Conservation (phyloP, 2,888 invertebrate species). For the Panorpa germanica region DNA sequence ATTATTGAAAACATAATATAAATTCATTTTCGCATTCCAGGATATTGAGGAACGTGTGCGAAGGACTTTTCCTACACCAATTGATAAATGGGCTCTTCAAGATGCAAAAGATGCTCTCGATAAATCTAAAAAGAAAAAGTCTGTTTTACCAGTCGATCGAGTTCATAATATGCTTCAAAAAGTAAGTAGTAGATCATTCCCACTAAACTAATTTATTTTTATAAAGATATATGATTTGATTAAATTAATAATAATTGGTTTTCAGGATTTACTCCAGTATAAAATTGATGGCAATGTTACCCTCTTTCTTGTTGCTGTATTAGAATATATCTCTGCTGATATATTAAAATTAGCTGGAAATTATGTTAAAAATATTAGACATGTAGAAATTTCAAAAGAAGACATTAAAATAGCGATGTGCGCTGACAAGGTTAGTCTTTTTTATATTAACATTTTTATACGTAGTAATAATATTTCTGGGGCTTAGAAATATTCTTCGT, state of each 20-base stretch:
- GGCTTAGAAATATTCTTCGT: too few relatives aligned
- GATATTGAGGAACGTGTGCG: constrained; percentile 89
- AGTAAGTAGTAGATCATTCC: constrained; percentile 22
- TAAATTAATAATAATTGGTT: constrained; percentile 14
- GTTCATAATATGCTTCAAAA: constrained; percentile 76
- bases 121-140: constrained; percentile 55
- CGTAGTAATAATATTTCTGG: constrained; percentile 3
- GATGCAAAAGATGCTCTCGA: constrained; percentile 76
- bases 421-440: constrained; percentile 69
- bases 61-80: constrained; percentile 85
- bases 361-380: constrained; percentile 92
- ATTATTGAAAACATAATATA: constrained; percentile 1
- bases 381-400: constrained; percentile 75
- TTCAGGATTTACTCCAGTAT: constrained; percentile 66
- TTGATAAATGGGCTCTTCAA: constrained; percentile 81
- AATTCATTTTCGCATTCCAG: constrained; percentile 24
- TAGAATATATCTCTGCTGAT: constrained; percentile 91
- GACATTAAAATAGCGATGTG: constrained; percentile 97
- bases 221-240: background rate
- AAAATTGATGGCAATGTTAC: constrained; percentile 79
- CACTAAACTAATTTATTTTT: constrained; percentile 2
- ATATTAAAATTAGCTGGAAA: constrained; percentile 91
- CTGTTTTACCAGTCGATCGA: constrained; percentile 71
- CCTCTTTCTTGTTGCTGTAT: constrained; percentile 76
- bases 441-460: constrained; percentile 2